phyloP scores from a whole-genome alignment of 2,888 invertebrate genomes.

The Biston betularia region DNA sequence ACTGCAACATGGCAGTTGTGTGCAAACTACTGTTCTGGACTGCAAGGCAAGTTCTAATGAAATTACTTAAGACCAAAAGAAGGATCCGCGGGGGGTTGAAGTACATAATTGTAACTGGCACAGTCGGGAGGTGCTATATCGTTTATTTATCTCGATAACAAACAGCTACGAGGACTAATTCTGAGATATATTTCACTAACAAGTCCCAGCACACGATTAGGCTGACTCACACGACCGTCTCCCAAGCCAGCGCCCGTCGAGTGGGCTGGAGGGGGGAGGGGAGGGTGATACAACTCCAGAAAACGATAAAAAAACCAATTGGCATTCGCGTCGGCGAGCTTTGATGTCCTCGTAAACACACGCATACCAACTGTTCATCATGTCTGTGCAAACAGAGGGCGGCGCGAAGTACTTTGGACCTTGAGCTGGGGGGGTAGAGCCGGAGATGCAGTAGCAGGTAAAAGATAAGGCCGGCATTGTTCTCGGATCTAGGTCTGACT shows the following conservation, averaged over 20 bases:
- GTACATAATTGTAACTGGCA: too few species aligned
- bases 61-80: too few species aligned
- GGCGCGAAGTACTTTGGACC: constrained; percentile 13
- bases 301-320: constrained; percentile 79
- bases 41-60: too few species aligned
- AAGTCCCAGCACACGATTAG: constrained; percentile 8
- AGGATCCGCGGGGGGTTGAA: too few species aligned
- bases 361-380: constrained; percentile 39
- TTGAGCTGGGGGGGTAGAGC: constrained; percentile 6
- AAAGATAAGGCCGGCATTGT: constrained; percentile 15
- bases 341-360: constrained; percentile 67
- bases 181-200: not conserved
- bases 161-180: not conserved
- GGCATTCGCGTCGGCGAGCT: constrained; percentile 69
- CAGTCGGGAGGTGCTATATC: too few species aligned
- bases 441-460: not conserved
- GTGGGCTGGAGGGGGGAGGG: constrained; percentile 3
- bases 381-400: constrained; percentile 18
- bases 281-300: constrained; percentile 58
- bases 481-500: constrained; percentile 21
- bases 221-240: not conserved
- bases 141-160: not conserved
- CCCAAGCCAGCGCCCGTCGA: constrained; percentile 25
- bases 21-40: too few species aligned
- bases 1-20: too few species aligned